Evolutionary conservation across 2,113 vertebrate species (phyloP).

Genomic region (Actenoides lindsayi): DNA sequence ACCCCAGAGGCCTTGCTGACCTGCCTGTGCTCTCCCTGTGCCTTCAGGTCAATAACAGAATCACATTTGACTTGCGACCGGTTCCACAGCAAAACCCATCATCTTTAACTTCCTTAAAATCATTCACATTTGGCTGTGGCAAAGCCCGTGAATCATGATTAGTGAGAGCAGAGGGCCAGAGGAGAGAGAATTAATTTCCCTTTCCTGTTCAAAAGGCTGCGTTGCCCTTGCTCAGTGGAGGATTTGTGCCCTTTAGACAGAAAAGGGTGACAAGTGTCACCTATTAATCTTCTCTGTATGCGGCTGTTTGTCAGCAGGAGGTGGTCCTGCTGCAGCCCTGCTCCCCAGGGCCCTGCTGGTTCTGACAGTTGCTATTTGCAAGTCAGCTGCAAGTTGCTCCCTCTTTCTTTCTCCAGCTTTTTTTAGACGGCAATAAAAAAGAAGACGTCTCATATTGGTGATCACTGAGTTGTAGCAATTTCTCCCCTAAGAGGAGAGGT

Average conservation of each 20-base stretch:
- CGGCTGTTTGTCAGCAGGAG: neutral
- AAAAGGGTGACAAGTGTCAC: constrained; percentile 14
- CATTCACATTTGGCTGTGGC: neutral
- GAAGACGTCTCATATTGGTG: accelerated
- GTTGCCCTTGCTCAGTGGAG: neutral
- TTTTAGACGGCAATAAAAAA: constrained; percentile 15
- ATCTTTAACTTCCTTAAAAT: constrained; percentile 27
- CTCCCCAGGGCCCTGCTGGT: neutral
- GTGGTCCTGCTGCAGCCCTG: neutral
- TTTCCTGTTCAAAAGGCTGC: neutral
- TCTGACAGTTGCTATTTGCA: constrained; percentile 32
- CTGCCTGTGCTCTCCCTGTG: neutral
- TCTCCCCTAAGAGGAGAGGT: neutral
- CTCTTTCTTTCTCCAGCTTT: constrained; percentile 3
- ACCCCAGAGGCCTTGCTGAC: neutral
- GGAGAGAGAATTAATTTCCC: constrained; percentile 8
- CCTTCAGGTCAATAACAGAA: neutral
- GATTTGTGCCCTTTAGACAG: constrained; percentile 17
- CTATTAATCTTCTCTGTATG: constrained; percentile 8
- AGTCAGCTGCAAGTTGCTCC: neutral
- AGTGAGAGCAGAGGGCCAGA: neutral
- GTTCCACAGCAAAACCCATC: neutral
- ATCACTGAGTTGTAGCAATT: neutral
- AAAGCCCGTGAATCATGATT: neutral
- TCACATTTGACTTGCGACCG: neutral